Evolutionary conservation across 2,797 vertebrate species (phyloP).

Genomic region (Ptychobarbus kaznakovi): DNA sequence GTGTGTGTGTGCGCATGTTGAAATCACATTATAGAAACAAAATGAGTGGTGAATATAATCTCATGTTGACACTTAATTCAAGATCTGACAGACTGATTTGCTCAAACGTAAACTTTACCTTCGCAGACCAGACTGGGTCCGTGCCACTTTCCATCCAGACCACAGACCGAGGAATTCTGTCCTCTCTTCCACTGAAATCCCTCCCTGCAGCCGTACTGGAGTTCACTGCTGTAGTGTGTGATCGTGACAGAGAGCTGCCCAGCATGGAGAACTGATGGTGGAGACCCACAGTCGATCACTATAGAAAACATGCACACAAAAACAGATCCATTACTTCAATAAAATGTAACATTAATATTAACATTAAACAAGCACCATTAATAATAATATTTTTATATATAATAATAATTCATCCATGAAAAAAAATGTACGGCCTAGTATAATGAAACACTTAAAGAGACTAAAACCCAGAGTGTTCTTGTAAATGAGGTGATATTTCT

Average conservation of each 20-base stretch:
- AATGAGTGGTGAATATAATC: neutral
- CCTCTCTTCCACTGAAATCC: conserved; percentile 76
- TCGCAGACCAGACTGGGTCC: conserved; percentile 72
- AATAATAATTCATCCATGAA: too few relatives aligned
- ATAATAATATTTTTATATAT: too few relatives aligned
- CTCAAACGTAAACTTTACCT: conserved; percentile 67
- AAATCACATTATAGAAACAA: neutral
- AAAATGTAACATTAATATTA: neutral
- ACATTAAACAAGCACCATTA: neutral
- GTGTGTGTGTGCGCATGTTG: too few relatives aligned
- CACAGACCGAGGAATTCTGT: conserved; percentile 72
- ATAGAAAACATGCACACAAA: conserved; percentile 31
- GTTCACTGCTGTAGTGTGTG: conserved; percentile 70
- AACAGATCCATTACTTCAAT: neutral
- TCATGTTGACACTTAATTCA: neutral
- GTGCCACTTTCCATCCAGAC: conserved; percentile 74
- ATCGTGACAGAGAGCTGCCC: conserved; percentile 59
- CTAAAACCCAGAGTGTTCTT: too few relatives aligned
- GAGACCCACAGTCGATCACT: conserved; percentile 80
- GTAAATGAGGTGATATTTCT: neutral
- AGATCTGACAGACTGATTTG: neutral
- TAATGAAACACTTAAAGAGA: too few relatives aligned
- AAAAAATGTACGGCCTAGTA: too few relatives aligned
- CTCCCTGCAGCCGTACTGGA: conserved; percentile 70
- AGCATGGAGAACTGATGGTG: conserved; percentile 50